phyloP scores from a whole-genome alignment of 2,797 vertebrate genomes.

The Enteromius anoplus region DNA sequence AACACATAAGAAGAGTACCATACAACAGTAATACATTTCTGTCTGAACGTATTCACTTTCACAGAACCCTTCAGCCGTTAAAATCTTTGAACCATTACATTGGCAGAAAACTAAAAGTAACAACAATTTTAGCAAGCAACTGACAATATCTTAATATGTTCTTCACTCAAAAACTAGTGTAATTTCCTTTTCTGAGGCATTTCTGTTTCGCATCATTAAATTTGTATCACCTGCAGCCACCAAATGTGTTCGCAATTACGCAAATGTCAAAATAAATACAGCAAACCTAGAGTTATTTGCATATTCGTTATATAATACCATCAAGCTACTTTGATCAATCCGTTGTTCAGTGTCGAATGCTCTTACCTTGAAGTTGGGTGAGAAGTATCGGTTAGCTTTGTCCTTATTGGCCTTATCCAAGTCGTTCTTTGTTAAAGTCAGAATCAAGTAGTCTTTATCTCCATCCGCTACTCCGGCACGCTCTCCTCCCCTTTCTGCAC shows the following conservation, averaged over 20 bases:
- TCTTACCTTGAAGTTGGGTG: conserved; percentile 98
- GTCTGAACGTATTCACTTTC: background rate
- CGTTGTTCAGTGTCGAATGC: background rate
- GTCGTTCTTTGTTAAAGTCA: conserved; percentile 98
- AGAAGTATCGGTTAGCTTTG: conserved; percentile 99
- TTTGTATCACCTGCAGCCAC: background rate
- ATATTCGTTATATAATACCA: background rate
- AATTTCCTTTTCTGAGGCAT: background rate
- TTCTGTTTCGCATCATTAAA: background rate
- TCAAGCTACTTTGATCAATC: background rate
- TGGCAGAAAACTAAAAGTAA: background rate
- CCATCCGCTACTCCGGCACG: conserved; percentile 62
- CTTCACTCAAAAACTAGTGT: background rate
- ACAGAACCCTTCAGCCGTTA: background rate
- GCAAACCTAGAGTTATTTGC: background rate
- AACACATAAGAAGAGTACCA: background rate
- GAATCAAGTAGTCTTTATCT: conserved; percentile 96
- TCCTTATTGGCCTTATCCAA: conserved; percentile 99
- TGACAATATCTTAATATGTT: background rate
- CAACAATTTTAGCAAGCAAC: background rate
- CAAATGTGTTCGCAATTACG: background rate
- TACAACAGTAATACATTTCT: background rate
- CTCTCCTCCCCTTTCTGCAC: conserved; percentile 35
- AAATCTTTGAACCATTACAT: background rate
- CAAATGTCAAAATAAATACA: background rate